phyloP scores from a whole-genome alignment of 2,113 vertebrate genomes.

The Apaloderma vittatum region DNA sequence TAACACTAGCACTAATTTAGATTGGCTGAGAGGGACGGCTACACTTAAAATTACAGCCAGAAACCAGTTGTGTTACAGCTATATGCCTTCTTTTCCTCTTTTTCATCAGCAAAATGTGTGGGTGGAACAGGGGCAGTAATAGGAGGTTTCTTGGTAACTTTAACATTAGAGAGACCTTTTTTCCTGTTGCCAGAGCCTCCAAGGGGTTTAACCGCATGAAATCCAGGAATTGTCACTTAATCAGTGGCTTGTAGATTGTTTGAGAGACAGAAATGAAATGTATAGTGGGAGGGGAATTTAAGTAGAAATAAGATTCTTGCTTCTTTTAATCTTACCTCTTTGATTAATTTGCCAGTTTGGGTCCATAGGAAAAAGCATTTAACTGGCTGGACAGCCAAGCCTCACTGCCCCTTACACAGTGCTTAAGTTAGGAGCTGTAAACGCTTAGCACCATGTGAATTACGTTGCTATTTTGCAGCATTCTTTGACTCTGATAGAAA shows the following conservation, averaged over 20 bases:
- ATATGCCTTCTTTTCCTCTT: not conserved
- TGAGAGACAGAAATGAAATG: not conserved
- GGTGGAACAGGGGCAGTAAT: not conserved
- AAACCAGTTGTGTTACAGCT: not conserved
- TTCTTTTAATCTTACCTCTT: not conserved
- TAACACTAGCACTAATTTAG: not conserved
- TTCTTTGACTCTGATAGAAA: constrained; percentile 51
- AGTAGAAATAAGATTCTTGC: not conserved
- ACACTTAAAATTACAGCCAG: not conserved
- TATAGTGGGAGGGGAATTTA: not conserved
- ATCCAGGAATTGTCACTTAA: not conserved
- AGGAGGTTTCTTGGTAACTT: not conserved
- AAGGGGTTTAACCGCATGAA: not conserved
- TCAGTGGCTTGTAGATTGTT: not conserved
- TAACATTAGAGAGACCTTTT: not conserved
- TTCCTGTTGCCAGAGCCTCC: not conserved
- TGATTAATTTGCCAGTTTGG: not conserved
- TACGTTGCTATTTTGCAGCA: constrained; percentile 42
- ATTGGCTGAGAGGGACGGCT: not conserved
- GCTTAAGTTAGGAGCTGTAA: not conserved
- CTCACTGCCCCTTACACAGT: not conserved
- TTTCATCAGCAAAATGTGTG: not conserved
- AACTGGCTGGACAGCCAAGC: not conserved
- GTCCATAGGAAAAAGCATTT: not conserved
- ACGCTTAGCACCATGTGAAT: constrained; percentile 21